Percentiles rank a stretch among this genome's conserved stretches.
Conservation (phyloP, 2,888 invertebrate species). For the Deladenus siricidicola region DNA sequence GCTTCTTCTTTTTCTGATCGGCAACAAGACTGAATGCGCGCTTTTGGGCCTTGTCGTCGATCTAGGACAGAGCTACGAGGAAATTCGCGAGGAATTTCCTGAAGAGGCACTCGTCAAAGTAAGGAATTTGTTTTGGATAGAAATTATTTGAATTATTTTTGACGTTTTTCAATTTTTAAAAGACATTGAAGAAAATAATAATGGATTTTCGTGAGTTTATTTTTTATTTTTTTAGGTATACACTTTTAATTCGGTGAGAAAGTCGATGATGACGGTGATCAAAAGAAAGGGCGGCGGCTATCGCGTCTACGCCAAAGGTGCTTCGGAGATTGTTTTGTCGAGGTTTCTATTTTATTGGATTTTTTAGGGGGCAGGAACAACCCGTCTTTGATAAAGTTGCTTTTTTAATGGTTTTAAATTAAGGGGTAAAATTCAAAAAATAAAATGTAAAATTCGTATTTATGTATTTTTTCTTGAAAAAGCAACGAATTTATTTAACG, state of each 20-base stretch:
- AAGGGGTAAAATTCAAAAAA: no score
- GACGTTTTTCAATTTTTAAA: slow-evolving; percentile 4
- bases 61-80: slow-evolving; percentile 56
- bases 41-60: slow-evolving; percentile 57
- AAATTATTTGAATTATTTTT: background rate
- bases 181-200: background rate
- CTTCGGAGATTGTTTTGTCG: slow-evolving; percentile 58
- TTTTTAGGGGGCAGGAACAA: no score
- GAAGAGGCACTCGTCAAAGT: slow-evolving; percentile 55
- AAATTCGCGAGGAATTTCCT: slow-evolving; percentile 55
- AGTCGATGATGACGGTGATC: slow-evolving; percentile 58
- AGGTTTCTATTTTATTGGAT: slow-evolving; percentile 53
- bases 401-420: no score
- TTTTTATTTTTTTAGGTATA: slow-evolving; percentile 56
- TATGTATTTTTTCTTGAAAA: no score
- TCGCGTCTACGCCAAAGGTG: slow-evolving; percentile 58
- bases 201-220: no score
- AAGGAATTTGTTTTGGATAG: background rate
- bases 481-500: no score
- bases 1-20: slow-evolving; percentile 52
- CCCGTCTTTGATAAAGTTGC: no score
- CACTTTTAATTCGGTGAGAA: slow-evolving; percentile 59
- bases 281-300: slow-evolving; percentile 49
- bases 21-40: slow-evolving; percentile 60
- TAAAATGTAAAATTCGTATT: no score